These are phyloP conservation scores for Trematocara unimaculatum DNA, from an alignment of 2,113 vertebrate genomes.

Conservation along the genomic window DNA sequence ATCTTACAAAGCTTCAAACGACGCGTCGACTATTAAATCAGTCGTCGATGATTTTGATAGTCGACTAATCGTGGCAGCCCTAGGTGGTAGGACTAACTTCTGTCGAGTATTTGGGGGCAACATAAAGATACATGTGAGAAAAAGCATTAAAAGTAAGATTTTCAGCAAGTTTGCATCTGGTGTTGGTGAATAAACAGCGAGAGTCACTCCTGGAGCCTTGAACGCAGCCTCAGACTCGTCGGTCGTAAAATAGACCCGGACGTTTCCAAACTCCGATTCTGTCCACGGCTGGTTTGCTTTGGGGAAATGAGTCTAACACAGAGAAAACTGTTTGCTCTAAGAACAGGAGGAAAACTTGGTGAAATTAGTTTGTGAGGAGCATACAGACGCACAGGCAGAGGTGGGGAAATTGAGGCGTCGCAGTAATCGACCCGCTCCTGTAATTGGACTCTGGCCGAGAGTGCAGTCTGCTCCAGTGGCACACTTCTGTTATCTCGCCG, in stretches of 20 bases:
- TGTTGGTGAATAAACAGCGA: background rate
- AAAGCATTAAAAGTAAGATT: background rate
- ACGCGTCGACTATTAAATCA: too few relatives aligned
- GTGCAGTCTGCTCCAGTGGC: background rate
- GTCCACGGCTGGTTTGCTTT: background rate
- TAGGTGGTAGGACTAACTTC: background rate
- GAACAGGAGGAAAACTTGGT: background rate
- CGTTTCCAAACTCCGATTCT: fast-evolving
- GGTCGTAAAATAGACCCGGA: background rate
- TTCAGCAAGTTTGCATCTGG: fast-evolving
- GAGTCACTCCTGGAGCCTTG: background rate
- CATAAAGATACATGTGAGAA: background rate
- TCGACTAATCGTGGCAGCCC: too few relatives aligned
- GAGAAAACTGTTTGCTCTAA: background rate
- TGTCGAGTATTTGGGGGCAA: background rate
- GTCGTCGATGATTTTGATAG: too few relatives aligned
- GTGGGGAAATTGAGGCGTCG: background rate
- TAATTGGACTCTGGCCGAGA: background rate
- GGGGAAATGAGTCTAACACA: background rate
- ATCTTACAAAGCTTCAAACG: too few relatives aligned
- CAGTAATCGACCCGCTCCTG: background rate
- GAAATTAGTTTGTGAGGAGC: background rate
- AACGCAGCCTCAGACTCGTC: background rate
- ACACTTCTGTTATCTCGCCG: background rate
- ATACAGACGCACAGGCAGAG: background rate